phyloP scores from a whole-genome alignment of 2,888 invertebrate genomes.

The Teleiodes luculella region DNA sequence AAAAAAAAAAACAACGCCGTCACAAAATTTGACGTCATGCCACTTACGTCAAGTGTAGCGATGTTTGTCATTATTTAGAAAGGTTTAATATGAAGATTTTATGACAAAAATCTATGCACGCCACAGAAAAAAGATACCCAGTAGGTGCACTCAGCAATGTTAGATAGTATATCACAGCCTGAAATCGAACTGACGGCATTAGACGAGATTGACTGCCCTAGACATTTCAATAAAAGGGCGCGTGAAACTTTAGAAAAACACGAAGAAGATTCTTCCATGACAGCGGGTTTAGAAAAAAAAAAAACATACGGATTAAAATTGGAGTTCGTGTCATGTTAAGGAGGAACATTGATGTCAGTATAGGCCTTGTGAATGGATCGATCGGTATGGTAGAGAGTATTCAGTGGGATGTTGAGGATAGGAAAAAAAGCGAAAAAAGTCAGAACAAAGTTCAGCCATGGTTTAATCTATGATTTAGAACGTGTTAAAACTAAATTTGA shows the following conservation, averaged over 20 bases:
- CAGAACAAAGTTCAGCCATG: constrained; percentile 11
- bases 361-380: constrained; percentile 22
- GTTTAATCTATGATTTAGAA: constrained; percentile 4
- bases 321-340: constrained; percentile 19
- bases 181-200: neutral
- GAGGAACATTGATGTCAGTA: constrained; percentile 22
- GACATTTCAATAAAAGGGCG: neutral
- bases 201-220: constrained; percentile 6
- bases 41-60: too few species aligned
- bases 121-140: too few species aligned
- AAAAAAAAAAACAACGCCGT: too few species aligned
- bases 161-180: neutral
- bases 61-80: too few species aligned
- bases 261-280: constrained; percentile 20
- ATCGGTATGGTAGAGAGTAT: constrained; percentile 21
- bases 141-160: too few species aligned
- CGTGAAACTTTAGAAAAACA: constrained; percentile 4
- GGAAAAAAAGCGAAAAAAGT: too few species aligned
- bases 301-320: constrained; percentile 20
- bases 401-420: constrained; percentile 14
- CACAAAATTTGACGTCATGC: too few species aligned
- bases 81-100: too few species aligned
- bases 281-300: constrained; percentile 19
- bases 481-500: constrained; percentile 25
- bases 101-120: too few species aligned